Evolutionary conservation across 2,113 vertebrate species (phyloP).

Genomic region (Echinops telfairi): DNA sequence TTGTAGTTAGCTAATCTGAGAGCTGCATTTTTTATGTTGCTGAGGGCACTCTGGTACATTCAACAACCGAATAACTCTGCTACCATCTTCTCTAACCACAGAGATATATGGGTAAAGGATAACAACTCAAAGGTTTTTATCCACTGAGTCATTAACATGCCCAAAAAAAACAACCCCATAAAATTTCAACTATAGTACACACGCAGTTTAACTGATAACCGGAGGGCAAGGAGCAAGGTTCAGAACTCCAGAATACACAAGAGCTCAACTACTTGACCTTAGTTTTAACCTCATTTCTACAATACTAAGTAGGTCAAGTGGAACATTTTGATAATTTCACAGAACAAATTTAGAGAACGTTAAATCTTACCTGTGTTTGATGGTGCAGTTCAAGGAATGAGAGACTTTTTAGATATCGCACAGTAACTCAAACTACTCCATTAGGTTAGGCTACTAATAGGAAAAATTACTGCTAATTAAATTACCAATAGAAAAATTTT

Average conservation of each 20-base stretch:
- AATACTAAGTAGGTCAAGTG: neutral
- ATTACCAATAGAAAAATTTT: slow-evolving; percentile 4
- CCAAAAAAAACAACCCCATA: neutral
- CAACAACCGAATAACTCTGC: slow-evolving; percentile 8
- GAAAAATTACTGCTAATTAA: neutral
- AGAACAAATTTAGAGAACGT: slow-evolving; percentile 52
- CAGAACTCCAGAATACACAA: slow-evolving; percentile 37
- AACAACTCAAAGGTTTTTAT: neutral
- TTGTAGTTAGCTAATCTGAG: neutral
- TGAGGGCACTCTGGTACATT: neutral
- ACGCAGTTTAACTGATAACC: neutral
- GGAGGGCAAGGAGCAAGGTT: neutral
- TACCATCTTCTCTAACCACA: slow-evolving; percentile 34
- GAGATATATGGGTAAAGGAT: neutral
- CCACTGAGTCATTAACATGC: neutral
- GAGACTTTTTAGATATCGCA: neutral
- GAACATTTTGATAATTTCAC: neutral
- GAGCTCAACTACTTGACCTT: neutral
- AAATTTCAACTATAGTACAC: neutral
- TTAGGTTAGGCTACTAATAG: slow-evolving; percentile 29
- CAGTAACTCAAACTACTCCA: neutral
- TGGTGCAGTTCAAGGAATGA: slow-evolving; percentile 19
- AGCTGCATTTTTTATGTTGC: neutral
- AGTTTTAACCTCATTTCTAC: slow-evolving; percentile 19
- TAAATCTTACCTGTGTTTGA: slow-evolving; percentile 56